These are phyloP conservation scores for Drosophila ohnishii DNA, from an alignment of 1,140 invertebrate genomes.

Conservation along the genomic window DNA sequence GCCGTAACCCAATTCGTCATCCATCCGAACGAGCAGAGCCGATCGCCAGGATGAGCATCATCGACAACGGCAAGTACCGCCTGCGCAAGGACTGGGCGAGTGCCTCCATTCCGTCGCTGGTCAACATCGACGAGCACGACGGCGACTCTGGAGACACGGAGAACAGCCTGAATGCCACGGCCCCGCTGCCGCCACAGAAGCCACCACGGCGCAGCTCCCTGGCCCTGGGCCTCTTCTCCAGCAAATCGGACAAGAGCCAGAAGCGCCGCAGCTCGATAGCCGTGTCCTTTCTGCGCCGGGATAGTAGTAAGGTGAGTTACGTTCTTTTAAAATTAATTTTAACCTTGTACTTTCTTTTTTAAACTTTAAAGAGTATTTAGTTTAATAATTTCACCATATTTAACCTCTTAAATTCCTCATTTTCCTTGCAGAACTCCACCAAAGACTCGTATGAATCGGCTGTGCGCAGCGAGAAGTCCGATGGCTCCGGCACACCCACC, in stretches of 20 bases:
- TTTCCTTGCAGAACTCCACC: slow-evolving; percentile 64
- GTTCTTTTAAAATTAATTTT: not conserved
- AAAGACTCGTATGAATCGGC: slow-evolving; percentile 82
- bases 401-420: not conserved
- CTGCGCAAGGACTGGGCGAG: slow-evolving; percentile 83
- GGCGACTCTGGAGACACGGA: slow-evolving; percentile 61
- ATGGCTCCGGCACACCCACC: slow-evolving; percentile 69
- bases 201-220: slow-evolving; percentile 80
- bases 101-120: slow-evolving; percentile 82
- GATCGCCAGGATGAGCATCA: slow-evolving; percentile 68
- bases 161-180: slow-evolving; percentile 54
- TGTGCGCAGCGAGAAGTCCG: slow-evolving; percentile 79
- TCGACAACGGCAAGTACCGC: slow-evolving; percentile 79
- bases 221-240: slow-evolving; percentile 76
- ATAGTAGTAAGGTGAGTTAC: slow-evolving; percentile 77
- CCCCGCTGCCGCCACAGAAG: slow-evolving; percentile 76
- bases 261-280: slow-evolving; percentile 82
- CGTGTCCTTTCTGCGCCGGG: slow-evolving; percentile 75
- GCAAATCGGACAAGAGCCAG: slow-evolving; percentile 75
- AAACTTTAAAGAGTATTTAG: not conserved
- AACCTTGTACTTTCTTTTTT: not conserved
- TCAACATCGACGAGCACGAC: slow-evolving; percentile 81
- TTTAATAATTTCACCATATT: too few relatives aligned
- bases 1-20: slow-evolving; percentile 2
- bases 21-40: slow-evolving; percentile 15